Evolutionary conservation across 2,113 vertebrate species (phyloP), one percentile per base, ranked within the genome.

Genomic region (Podarcis cretensis): DNA sequence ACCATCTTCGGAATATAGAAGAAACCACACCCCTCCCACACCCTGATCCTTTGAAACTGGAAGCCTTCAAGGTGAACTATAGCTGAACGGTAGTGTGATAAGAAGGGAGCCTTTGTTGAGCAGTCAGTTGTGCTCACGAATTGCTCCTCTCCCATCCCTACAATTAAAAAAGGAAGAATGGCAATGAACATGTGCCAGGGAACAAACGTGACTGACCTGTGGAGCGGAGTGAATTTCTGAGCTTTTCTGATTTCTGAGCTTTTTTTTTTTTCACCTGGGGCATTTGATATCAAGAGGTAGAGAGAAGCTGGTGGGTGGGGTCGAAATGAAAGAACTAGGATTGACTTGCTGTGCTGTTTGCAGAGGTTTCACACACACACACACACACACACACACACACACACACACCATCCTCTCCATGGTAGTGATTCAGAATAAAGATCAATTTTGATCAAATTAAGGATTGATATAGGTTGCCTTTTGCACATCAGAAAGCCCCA

Each of bases 31-130:
- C 54, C 30, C 14, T 43, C 16, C 21, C 0, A 40, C 40, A 63
- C 8, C 5, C 73, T 40, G 20, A 89, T 30, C 82, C 85, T 74
- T 59, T 37, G 35, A 63, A 92, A 88, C 76, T 90, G 90, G 90
- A 93, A 94, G 92, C 78, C 88, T 96, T 95, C 81, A 92, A 94
- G 94, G 93, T 96, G 92, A 96, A 95, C 91, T 95, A 90, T 93
- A 94, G 37, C 89, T 25, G 37, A 86, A 81, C 73, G 59, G 68
- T 79, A 86, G 40, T 82, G 74, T 89, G 84, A 76, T 16, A 23
- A 93, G 18, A 23, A 93, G 18, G 37, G 87, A 94, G 87, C 71
- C 88, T 94, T 95, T 96, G 93, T 96, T 89, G 93, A 90, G 73
- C 68, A 74, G 35, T 79, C 88, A 43, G 18, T 84, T 81, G 68